phyloP scores from a whole-genome alignment of 2,113 vertebrate genomes.

The Hassar affinis region DNA sequence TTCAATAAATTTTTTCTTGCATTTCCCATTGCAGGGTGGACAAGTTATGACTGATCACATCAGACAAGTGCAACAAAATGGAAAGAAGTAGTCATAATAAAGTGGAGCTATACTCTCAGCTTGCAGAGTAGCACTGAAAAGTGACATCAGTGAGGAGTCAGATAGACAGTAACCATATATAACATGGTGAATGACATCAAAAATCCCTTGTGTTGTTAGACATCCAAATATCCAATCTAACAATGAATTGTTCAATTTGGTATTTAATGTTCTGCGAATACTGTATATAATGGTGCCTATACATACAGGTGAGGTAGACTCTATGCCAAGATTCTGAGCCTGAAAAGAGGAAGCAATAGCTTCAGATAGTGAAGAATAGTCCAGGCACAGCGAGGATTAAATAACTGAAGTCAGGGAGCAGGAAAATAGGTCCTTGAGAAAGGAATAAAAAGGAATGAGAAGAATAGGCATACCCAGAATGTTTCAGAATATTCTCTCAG shows the following conservation, averaged over 20 bases:
- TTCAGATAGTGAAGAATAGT: background rate
- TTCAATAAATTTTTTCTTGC: background rate
- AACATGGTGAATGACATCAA: background rate
- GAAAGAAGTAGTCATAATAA: background rate
- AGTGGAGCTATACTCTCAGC: background rate
- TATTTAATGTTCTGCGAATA: background rate
- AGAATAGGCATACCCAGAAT: background rate
- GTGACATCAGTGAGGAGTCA: background rate
- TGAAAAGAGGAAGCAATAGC: background rate
- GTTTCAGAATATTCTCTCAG: background rate
- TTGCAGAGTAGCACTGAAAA: background rate
- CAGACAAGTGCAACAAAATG: background rate
- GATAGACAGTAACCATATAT: background rate
- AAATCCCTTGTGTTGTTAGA: background rate
- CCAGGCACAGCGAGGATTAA: background rate
- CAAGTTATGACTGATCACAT: no score
- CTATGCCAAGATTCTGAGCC: background rate
- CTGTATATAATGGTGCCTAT: background rate
- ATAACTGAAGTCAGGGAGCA: background rate
- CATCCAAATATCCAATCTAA: background rate
- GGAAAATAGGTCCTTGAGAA: background rate
- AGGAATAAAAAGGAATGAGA: background rate
- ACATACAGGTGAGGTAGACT: background rate
- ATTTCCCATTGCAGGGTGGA: background rate
- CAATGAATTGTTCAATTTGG: background rate